Base-by-base conservation (phyloP, 1,140 invertebrate species). In the Papilio machaon region DNA sequence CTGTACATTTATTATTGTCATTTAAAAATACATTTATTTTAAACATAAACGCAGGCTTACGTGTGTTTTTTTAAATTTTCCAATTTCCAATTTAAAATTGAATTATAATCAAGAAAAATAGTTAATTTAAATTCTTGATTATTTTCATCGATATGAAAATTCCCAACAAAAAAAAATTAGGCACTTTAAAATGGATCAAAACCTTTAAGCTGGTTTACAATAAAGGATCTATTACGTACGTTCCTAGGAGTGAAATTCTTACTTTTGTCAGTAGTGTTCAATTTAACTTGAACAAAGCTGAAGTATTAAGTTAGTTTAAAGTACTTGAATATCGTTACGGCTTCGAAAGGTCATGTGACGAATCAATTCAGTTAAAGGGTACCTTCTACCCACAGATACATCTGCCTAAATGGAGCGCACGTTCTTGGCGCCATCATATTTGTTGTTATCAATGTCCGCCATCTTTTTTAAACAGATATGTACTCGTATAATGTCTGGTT, bases 281-380 rank as follows among this genome's bases (percentile, higher is more conserved):
- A 6, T 15, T 15, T 15, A 52, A 52, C 15, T 9, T 47, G 19
- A 77, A 30, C 17, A 52, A 77, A 58, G 17, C 17, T 30, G 19
- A 15, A n/a, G 13, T 30, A 54, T 54, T 6, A 8, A 13, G 47
- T 15, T 77, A 35, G 73, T 75, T 11, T 30, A 52, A 17, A 6
- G 6, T 76, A 76, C 19, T n/a, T 17, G 30, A 76, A 10, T 54
- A 60, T 77, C 75, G 76, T 64, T 64, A 79, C 76, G n/a, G 58
- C 67, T 79, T 64, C 58, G 38, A 58, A 79, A 79, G 77, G 54
- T 17, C 6, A 35, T 19, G 10, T 67, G 77, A 64, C 58, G n/a
- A 79, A 67, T 67, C 35, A 46, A 79, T 79, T 79, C 77, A 17
- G 43, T 38, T 79, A 79, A 79, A 79, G 77, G 77, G 77, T 64